phyloP scores from a whole-genome alignment of 2,797 vertebrate species.

The Chaunax sp. region DNA sequence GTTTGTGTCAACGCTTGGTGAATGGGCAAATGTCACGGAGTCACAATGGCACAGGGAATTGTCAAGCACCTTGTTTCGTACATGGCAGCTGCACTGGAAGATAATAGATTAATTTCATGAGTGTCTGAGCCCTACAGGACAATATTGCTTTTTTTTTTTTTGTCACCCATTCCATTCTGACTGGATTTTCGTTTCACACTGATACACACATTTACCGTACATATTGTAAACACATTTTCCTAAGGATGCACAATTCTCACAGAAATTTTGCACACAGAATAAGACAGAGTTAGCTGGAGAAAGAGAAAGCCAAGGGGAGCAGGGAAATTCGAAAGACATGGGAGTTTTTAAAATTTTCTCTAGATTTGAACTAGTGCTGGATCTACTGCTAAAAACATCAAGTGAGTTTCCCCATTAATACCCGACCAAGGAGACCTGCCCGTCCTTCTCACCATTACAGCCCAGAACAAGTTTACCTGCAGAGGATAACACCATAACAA shows the following conservation, averaged over 20 bases:
- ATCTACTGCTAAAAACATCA: conserved; percentile 33
- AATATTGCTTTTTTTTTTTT: conserved; percentile 81
- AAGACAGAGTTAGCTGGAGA: conserved; percentile 41
- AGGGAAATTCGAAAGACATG: conserved; percentile 27
- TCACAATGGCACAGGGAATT: conserved; percentile 82
- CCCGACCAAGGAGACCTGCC: conserved; percentile 25
- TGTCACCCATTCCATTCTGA: conserved; percentile 59
- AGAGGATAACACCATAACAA: conserved; percentile 20
- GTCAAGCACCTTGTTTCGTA: conserved; percentile 82
- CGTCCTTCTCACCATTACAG: conserved; percentile 9
- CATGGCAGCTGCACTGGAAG: conserved; percentile 83
- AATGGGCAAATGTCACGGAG: conserved; percentile 84
- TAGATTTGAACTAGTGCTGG: conserved; percentile 22
- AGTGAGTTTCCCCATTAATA: conserved; percentile 45
- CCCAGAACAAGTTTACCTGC: conserved; percentile 29
- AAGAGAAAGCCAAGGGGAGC: conserved; percentile 29
- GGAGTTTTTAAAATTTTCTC: conserved; percentile 6
- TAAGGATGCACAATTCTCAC: conserved; percentile 32
- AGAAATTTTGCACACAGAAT: conserved; percentile 12
- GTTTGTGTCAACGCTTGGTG: conserved; percentile 86
- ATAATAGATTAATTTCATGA: conserved; percentile 89
- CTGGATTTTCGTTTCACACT: conserved; percentile 62
- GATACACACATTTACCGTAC: conserved; percentile 59
- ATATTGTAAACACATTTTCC: conserved; percentile 53
- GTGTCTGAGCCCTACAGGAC: conserved; percentile 83